A percentile compares a stretch with the other conserved stretches of the same genome.
Evolutionary conservation across 1,140 invertebrate species (phyloP).

Genomic region (Cydia fagiglandana): DNA sequence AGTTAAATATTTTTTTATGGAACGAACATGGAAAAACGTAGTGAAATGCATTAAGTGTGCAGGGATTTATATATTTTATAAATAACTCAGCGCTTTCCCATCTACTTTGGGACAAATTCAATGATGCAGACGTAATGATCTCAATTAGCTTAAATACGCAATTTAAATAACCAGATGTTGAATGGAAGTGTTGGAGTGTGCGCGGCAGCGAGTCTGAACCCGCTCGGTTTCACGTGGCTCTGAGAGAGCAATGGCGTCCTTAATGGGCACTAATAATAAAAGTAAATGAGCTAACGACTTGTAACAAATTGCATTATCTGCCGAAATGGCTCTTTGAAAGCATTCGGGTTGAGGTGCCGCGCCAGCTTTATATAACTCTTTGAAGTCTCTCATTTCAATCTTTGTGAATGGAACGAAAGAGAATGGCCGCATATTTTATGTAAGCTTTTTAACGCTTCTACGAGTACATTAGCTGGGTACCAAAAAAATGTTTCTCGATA

Average conservation of each 20-base stretch:
- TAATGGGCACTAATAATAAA: slow-evolving; percentile 61
- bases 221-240: slow-evolving; percentile 44
- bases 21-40: too few relatives aligned
- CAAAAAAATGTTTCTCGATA: too few relatives aligned
- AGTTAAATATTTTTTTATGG: too few relatives aligned
- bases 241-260: slow-evolving; percentile 38
- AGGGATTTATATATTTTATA: not conserved
- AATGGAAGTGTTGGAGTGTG: slow-evolving; percentile 35
- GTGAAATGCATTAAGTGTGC: too few relatives aligned
- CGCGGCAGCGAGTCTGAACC: slow-evolving; percentile 39
- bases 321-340: slow-evolving; percentile 50
- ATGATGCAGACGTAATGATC: slow-evolving; percentile 44
- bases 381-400: slow-evolving; percentile 38
- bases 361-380: slow-evolving; percentile 39
- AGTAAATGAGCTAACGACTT: slow-evolving; percentile 60
- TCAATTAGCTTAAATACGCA: slow-evolving; percentile 53
- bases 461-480: too few relatives aligned
- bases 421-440: not conserved
- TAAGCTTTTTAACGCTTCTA: not conserved
- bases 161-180: slow-evolving; percentile 54
- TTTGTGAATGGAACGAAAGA: slow-evolving; percentile 18
- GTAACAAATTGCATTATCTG: slow-evolving; percentile 65
- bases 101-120: slow-evolving; percentile 29
- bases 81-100: not conserved
- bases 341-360: slow-evolving; percentile 41